These are phyloP conservation scores for Brachionus calyciflorus DNA, from an alignment of 1,140 invertebrate species.

Conservation along the genomic window DNA sequence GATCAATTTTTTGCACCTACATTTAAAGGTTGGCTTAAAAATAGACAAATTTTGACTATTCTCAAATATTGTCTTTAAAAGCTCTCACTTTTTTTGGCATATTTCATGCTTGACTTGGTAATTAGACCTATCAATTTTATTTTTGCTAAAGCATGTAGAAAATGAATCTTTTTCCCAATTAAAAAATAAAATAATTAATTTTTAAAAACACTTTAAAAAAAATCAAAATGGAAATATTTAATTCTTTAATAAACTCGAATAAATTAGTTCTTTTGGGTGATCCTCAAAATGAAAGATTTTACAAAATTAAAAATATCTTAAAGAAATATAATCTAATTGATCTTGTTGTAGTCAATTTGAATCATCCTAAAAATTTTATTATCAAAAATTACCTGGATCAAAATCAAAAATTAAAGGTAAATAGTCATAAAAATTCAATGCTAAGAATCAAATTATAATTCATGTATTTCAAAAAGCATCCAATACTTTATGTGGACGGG, in stretches of 20 bases:
- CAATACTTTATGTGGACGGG: background rate
- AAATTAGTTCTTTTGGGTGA: slow-evolving; percentile 4
- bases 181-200: background rate
- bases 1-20: no score
- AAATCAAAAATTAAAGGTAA: background rate
- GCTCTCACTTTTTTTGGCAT: no score
- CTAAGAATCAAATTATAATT: background rate
- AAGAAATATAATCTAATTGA: background rate
- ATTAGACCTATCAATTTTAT: no score
- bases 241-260: background rate
- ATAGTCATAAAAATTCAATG: no score
- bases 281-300: background rate
- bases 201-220: background rate
- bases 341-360: background rate
- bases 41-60: no score
- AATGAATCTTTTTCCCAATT: no score
- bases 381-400: background rate
- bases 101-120: no score
- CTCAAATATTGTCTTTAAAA: no score
- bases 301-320: slow-evolving; percentile 8
- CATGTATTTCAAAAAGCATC: background rate
- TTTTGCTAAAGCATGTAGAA: no score
- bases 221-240: background rate
- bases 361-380: background rate
- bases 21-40: no score